Percentiles rank a stretch among this genome's conserved stretches.
These are phyloP conservation scores for Tenthredo scrophulariae DNA, from an alignment of 2,888 invertebrate genomes.

Conservation along the genomic window DNA sequence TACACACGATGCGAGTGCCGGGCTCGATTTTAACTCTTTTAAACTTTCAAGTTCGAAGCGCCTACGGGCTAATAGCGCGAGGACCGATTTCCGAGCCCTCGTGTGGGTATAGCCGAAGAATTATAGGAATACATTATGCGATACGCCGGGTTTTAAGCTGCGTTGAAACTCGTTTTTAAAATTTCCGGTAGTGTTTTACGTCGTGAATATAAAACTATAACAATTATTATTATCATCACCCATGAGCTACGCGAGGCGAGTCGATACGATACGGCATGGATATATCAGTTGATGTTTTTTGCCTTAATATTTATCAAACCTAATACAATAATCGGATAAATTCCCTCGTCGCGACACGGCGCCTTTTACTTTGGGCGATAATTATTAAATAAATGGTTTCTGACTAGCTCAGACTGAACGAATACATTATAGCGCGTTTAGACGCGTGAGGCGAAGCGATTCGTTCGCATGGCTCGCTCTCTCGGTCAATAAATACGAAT, in stretches of 20 bases:
- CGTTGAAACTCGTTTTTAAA: slow-evolving; percentile 30
- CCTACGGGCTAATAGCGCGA: slow-evolving; percentile 10
- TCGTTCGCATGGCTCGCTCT: background rate
- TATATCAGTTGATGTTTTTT: background rate
- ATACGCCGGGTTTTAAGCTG: background rate
- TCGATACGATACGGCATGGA: background rate
- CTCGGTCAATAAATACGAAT: slow-evolving; percentile 39
- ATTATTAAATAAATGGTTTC: slow-evolving; percentile 41
- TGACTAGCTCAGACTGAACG: background rate
- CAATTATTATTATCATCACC: slow-evolving; percentile 28
- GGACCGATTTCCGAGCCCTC: slow-evolving; percentile 25
- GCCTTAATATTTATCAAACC: background rate
- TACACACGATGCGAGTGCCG: slow-evolving; percentile 8
- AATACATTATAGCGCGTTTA: background rate
- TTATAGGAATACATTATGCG: background rate
- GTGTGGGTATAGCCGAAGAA: background rate
- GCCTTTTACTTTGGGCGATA: slow-evolving; percentile 44
- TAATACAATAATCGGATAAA: background rate
- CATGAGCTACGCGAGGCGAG: background rate
- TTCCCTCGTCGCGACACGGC: slow-evolving; percentile 11
- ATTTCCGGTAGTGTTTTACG: slow-evolving; percentile 41
- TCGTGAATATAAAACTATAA: slow-evolving; percentile 35
- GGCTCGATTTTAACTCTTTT: slow-evolving; percentile 31
- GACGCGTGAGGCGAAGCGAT: background rate
- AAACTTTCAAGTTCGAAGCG: slow-evolving; percentile 48